Percentiles rank a stretch among this genome's conserved stretches.
Conservation (phyloP, 2,113 vertebrate genomes). For the Stercorarius parasiticus region DNA sequence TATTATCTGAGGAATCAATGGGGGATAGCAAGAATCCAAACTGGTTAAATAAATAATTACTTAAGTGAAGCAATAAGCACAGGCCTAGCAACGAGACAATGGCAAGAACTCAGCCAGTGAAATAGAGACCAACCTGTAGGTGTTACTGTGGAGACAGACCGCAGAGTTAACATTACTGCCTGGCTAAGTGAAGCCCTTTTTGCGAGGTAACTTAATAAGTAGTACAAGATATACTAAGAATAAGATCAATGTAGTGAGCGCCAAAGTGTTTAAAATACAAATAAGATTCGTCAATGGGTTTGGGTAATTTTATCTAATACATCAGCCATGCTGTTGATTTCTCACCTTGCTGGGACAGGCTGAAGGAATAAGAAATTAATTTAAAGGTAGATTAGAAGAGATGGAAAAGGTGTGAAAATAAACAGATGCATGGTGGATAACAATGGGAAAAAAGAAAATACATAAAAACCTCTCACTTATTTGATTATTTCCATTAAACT, state of each 20-base stretch:
- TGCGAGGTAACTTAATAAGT: not conserved
- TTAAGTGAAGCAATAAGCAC: not conserved
- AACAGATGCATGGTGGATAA: not conserved
- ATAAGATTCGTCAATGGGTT: not conserved
- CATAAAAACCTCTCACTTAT: not conserved
- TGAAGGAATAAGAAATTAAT: not conserved
- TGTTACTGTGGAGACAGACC: not conserved
- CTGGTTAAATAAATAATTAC: not conserved
- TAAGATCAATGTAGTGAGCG: not conserved
- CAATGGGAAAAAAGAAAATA: not conserved
- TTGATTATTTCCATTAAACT: not conserved
- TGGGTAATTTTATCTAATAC: not conserved
- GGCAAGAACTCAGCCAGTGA: not conserved
- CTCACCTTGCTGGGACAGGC: not conserved
- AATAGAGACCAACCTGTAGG: not conserved
- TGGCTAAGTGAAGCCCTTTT: not conserved
- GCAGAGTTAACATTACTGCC: fast-evolving
- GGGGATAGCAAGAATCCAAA: not conserved
- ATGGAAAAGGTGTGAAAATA: not conserved
- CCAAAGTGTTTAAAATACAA: not conserved
- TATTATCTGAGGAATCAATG: not conserved
- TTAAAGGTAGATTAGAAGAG: not conserved
- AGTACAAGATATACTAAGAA: not conserved
- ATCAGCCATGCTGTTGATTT: not conserved
- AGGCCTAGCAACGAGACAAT: not conserved